Conservation (phyloP, 2,113 vertebrate genomes). For the Thamnophis sirtalis region DNA sequence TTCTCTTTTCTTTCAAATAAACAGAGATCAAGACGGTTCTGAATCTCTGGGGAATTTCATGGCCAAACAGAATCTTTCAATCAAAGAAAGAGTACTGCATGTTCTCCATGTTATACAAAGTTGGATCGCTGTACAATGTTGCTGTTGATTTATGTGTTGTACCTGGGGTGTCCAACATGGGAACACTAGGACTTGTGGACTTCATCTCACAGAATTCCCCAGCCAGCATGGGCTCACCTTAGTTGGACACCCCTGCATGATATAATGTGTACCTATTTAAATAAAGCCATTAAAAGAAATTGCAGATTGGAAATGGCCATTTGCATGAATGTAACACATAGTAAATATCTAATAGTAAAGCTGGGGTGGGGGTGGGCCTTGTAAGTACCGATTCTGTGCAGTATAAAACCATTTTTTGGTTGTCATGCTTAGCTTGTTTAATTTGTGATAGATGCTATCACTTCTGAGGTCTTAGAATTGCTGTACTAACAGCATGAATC, state of each 20-base stretch:
- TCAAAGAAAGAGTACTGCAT: background rate
- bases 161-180: background rate
- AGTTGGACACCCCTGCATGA: background rate
- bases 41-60: background rate
- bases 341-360: background rate
- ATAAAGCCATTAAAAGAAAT: background rate
- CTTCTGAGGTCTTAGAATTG: slow-evolving; percentile 30
- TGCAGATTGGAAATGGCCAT: slow-evolving; percentile 21
- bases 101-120: background rate
- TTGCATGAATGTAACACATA: background rate
- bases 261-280: background rate
- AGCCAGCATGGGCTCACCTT: background rate
- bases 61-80: background rate
- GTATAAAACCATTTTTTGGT: slow-evolving; percentile 25
- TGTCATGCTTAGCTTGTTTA: slow-evolving; percentile 33
- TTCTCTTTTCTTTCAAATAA: background rate
- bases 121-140: background rate
- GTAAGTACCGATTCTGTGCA: background rate
- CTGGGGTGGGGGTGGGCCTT: background rate
- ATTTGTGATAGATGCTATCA: background rate
- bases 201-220: background rate
- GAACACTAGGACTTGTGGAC: background rate
- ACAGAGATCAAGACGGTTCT: background rate
- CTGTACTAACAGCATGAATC: slow-evolving; percentile 6
- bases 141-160: background rate